Evolutionary conservation across 1,140 invertebrate genomes (phyloP).

Genomic region (Listronotus oregonensis): DNA sequence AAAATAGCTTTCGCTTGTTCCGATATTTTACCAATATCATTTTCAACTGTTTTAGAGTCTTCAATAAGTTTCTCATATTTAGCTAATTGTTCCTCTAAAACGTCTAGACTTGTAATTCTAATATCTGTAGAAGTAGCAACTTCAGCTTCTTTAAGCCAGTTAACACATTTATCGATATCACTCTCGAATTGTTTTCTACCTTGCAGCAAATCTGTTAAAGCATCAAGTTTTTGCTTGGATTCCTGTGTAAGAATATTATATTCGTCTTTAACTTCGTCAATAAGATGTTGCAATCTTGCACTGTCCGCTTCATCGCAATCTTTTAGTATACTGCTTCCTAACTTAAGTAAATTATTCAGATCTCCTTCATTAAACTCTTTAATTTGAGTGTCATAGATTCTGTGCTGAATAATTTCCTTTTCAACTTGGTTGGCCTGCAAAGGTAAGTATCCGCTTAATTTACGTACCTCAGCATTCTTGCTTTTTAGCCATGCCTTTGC

Average conservation of each 20-base stretch:
- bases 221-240: constrained; percentile 73
- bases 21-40: constrained; percentile 73
- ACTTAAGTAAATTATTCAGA: constrained; percentile 75
- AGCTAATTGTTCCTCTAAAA: constrained; percentile 81
- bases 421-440: constrained; percentile 75
- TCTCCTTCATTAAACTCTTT: constrained; percentile 78
- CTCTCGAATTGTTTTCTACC: constrained; percentile 80
- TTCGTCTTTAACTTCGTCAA: constrained; percentile 71
- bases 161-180: constrained; percentile 76
- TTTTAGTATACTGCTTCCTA: constrained; percentile 75
- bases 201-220: constrained; percentile 73
- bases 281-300: constrained; percentile 65
- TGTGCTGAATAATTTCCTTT: constrained; percentile 76
- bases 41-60: constrained; percentile 72
- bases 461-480: constrained; percentile 76
- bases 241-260: constrained; percentile 73
- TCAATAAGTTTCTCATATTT: constrained; percentile 82
- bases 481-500: constrained; percentile 78
- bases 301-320: constrained; percentile 79
- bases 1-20: constrained; percentile 81
- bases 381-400: constrained; percentile 74
- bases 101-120: constrained; percentile 74
- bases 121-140: constrained; percentile 80
- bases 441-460: constrained; percentile 74
- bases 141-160: constrained; percentile 88